A percentile compares a stretch with the other conserved stretches of the same genome.
Conservation (phyloP, 2,888 invertebrate species). For the Balanococcus diminutus region DNA sequence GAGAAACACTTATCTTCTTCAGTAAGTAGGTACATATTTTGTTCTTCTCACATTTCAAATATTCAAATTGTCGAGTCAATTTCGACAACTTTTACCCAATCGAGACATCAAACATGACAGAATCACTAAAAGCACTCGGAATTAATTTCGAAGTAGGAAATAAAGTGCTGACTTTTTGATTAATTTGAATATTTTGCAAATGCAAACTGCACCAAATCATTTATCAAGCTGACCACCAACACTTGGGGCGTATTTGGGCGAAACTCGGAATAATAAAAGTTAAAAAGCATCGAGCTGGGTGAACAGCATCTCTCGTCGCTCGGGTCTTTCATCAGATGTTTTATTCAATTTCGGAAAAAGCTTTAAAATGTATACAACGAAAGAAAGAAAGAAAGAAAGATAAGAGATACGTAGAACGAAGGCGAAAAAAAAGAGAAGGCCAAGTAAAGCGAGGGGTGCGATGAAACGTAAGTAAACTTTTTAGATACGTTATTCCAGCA, state of each 20-base stretch:
- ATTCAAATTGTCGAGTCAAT: no score
- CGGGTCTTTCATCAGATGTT: background rate
- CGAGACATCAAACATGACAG: background rate
- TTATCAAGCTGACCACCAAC: background rate
- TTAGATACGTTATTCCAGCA: slow-evolving; percentile 19
- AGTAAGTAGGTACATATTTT: no score
- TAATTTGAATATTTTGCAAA: slow-evolving; percentile 8
- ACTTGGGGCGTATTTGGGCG: background rate
- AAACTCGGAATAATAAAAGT: background rate
- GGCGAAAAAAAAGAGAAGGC: background rate
- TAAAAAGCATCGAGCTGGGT: background rate
- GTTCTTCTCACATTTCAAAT: no score
- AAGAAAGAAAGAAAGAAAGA: background rate
- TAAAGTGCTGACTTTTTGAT: background rate
- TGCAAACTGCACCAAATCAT: background rate
- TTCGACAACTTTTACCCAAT: background rate
- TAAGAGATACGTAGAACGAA: background rate
- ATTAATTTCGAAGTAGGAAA: background rate
- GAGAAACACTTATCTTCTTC: no score
- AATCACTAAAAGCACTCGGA: background rate
- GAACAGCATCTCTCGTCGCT: background rate
- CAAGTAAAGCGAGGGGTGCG: background rate
- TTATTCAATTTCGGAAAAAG: slow-evolving; percentile 23
- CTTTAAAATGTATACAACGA: background rate
- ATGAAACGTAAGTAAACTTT: slow-evolving; percentile 6